Evolutionary conservation across 1,140 invertebrate species (phyloP), one percentile per base, ranked within the genome.

Genomic region (Neodiprion virginianus): DNA sequence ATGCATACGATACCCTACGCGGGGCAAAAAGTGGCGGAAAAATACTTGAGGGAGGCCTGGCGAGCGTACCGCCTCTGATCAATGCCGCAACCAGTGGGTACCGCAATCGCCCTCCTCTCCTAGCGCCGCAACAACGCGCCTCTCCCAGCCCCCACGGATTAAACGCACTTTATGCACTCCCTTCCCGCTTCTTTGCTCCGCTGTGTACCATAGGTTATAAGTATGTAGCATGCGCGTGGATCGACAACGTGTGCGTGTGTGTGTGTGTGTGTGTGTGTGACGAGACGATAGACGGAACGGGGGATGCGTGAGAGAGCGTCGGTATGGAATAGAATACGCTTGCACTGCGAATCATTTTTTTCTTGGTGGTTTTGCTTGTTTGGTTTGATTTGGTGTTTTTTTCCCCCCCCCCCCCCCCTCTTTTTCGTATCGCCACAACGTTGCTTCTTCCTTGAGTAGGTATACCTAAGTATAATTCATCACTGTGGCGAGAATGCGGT

Each of bases 41-140:
- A 61, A 79, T 78, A 79, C 76, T 82, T 74, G 79, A 78, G 77
- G 79, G 81, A 84, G 78, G 78, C 78, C 79, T 78, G 79, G 28
- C 5, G 28, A 40, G 28, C 5, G 81, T 74, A 78, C 78, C 82
- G 80, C 81, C 85, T 87, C 81, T 86, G 84, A 85, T 82, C 81
- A 83, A 83, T 83, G 82, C 82, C 84, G 82, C 82, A 84, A 82
- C 79, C 83, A 84, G 84, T 84, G 80, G 80, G 80, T 80, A 81
- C 78, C 78, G 75, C 81, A 47, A 69, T 69, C 67, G 67, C 67
- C 67, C 40, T 17, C n/a, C 53, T 61, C 28, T 40, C 28, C 28
- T 40, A 40, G 28, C 1, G 28, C 28, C 28, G 5, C 28, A 40
- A 40, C 28, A 40, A 40, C 28, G 28, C 28, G 28, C 28, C 28